Percentiles rank a stretch among this genome's conserved stretches.
phyloP scores from a whole-genome alignment of 2,113 vertebrate genomes.

The Bubo blakistoni region DNA sequence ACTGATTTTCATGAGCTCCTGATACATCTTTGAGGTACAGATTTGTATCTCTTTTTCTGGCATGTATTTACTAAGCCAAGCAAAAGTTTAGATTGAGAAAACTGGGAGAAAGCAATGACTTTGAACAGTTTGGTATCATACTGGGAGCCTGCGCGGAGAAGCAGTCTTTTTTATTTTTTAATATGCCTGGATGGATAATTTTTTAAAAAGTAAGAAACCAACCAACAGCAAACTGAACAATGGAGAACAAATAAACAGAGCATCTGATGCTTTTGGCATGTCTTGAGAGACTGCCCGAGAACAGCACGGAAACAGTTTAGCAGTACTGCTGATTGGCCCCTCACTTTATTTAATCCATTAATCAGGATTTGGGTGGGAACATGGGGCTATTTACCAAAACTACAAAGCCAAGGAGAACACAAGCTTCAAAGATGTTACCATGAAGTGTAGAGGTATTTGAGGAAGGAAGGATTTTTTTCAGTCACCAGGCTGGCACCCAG shows the following conservation, averaged over 20 bases:
- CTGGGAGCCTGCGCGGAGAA: not conserved
- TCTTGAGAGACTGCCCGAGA: not conserved
- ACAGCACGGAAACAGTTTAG: not conserved
- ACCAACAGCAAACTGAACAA: not conserved
- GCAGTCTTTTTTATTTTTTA: not conserved
- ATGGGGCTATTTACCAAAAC: not conserved
- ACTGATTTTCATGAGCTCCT: not conserved
- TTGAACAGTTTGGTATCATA: not conserved
- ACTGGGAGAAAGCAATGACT: not conserved
- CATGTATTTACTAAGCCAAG: not conserved
- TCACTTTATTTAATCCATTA: not conserved
- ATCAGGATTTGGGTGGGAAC: not conserved
- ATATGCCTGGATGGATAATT: not conserved
- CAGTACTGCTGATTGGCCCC: not conserved
- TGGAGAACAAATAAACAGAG: not conserved
- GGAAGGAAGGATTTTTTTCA: not conserved
- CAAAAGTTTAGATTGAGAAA: not conserved
- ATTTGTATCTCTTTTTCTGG: not conserved
- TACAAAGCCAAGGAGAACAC: not conserved
- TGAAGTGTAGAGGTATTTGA: not conserved
- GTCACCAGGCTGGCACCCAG: not conserved
- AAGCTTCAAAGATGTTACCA: not conserved
- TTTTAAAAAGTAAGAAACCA: not conserved
- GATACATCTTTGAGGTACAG: not conserved
- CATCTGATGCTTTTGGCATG: not conserved